These are phyloP conservation scores for Pteropus alecto DNA, from an alignment of 2,113 vertebrate genomes.

Conservation along the genomic window DNA sequence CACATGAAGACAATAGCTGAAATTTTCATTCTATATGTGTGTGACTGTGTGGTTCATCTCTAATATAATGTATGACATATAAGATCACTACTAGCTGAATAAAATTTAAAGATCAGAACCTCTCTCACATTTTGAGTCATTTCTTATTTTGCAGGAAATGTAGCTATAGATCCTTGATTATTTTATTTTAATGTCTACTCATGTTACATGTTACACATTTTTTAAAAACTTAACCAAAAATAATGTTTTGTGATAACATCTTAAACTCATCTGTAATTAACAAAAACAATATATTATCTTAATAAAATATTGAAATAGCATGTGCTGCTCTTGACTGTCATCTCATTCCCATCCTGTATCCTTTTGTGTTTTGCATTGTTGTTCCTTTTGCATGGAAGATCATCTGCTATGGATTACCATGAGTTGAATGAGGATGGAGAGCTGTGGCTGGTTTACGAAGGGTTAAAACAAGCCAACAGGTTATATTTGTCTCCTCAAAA, in stretches of 20 bases:
- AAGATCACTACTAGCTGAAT: not conserved
- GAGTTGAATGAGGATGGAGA: constrained; percentile 99
- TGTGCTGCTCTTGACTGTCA: constrained; percentile 62
- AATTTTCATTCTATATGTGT: not conserved
- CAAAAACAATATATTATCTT: not conserved
- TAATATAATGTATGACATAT: not conserved
- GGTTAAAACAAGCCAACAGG: constrained; percentile 99
- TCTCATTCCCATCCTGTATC: constrained; percentile 76
- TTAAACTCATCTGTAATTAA: constrained; percentile 42
- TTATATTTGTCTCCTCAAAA: constrained; percentile 85
- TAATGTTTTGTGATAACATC: constrained; percentile 25
- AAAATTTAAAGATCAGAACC: not conserved
- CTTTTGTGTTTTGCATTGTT: constrained; percentile 83
- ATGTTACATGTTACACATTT: not conserved
- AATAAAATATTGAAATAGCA: constrained; percentile 48
- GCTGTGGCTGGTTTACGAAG: constrained; percentile 99
- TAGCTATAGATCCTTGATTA: not conserved
- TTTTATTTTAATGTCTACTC: constrained; percentile 32
- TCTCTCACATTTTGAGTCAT: not conserved
- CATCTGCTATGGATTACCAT: constrained; percentile 92
- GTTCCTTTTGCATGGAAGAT: constrained; percentile 90
- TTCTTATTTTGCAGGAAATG: constrained; percentile 24
- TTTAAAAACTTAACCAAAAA: not conserved
- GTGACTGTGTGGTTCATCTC: not conserved
- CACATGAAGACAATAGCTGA: not conserved